Base-by-base conservation (phyloP, 2,113 vertebrate species). In the Myotis brandtii region DNA sequence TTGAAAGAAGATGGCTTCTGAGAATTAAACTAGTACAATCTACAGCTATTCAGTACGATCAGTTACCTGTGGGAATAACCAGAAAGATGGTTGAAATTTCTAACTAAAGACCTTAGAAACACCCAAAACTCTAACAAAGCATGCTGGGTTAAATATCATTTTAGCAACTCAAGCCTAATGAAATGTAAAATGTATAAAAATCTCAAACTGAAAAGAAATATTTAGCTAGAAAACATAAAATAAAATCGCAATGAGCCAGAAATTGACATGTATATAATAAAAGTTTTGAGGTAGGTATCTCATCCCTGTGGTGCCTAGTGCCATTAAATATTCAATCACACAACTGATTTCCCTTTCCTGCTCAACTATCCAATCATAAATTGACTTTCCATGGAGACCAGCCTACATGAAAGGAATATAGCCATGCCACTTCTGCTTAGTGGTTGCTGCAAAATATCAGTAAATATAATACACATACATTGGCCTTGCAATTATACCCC, bases 191-290 rank as follows among this genome's bases (percentile, higher is more conserved):
- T 12, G 4, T 56, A 64, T 34, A 3, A 16, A 80, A 59, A 70
- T 10, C 9, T 54, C 10, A 72, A 48, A 59, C 16, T 64, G 18
- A 79, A 84, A 70, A 80, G 32, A 82, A 4, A 43, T 52, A 67
- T 76, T 94, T 76, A 43, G 50, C 37, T 89, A 25, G 23, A 40
- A 84, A 95, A 80, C 7, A 87, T 23, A 93, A 89, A 85, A 54
- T 2, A 67, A 83, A 86, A 79, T 90, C 64, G 4, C 62, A 66
- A 0, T n/a, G 8, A 70, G 30, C 73, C 23, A 83, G 11, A 64
- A 64, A 77, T 30, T 50, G 27, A 56, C n/a, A 54, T 27, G 54
- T 69, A 21, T 62, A 66, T 10, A 17, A 20, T 25, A 21, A 34
- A 80, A 40, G 6, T 52, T 52, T 79, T 79, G 48, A 69, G 27